Base-by-base conservation (phyloP, 2,888 invertebrate species). In the Tryphoninae sp. region DNA sequence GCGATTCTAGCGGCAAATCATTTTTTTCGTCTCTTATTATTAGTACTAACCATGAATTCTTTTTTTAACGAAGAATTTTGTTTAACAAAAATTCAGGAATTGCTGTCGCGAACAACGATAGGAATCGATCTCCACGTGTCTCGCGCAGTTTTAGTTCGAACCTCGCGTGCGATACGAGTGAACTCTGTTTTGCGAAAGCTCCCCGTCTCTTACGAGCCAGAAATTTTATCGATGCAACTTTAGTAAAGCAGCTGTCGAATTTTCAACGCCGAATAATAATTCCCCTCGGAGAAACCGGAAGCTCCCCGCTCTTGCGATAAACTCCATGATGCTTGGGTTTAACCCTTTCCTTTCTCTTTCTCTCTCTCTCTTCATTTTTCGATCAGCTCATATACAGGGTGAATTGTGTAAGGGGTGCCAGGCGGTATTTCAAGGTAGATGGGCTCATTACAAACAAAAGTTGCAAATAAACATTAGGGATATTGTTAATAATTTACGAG, bases 241-340 rank as follows among this genome's bases (percentile, higher is more conserved):
- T 77, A 69, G 80, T 80, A 73, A 73, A 74, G 73, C 76, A 45
- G 58, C 79, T 61, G 79, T 79, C 82, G 82, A 82, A 82, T 82
- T 80, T 82, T 77, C 72, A 73, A 77, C 68, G 73, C 62, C 26
- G 69, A 45, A 45, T 74, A 82, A 73, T 82, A 73, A 64, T 61
- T 40, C 49, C 67, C 42, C 53, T 23, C 26, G 6, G 45, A 62
- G 40, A 73, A 82, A 79, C 79, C 79, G 82, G 76, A 82, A 76
- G 53, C 64, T 80, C 80, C 19, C 69, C 16, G 68, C 77, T 74
- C 64, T 77, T 51, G 73, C 73, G 65, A 76, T 58, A 65, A 74
- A 80, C 64, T 82, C 58, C 61, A 67, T 67, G 75, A 75, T 67
- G 59, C 71, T 78, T 42, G 16, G n/a, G 22, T 26, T 67, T 40